phyloP scores from a whole-genome alignment of 2,797 vertebrate genomes.

The Gymnoscopelus braueri region DNA sequence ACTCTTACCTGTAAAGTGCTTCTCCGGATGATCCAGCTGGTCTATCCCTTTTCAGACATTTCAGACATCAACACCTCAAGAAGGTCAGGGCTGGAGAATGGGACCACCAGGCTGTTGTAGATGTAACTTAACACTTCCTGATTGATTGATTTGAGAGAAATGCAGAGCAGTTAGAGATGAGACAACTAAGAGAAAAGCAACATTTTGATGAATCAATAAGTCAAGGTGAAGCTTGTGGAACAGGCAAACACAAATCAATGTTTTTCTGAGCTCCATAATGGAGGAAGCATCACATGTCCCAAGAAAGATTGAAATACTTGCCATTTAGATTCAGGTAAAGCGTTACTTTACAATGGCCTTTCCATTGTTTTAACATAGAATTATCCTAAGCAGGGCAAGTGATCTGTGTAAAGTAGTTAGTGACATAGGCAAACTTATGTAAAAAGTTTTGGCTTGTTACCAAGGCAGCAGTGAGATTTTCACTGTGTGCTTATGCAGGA shows the following conservation, averaged over 20 bases:
- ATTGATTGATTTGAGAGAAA: slow-evolving; percentile 8
- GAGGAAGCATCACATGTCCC: neutral
- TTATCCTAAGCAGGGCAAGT: too few relatives aligned
- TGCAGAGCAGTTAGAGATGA: neutral
- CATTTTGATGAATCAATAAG: slow-evolving; percentile 2
- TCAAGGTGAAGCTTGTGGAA: slow-evolving; percentile 8
- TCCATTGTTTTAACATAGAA: too few relatives aligned
- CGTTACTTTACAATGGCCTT: too few relatives aligned
- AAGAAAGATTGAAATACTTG: neutral
- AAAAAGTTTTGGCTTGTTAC: too few relatives aligned
- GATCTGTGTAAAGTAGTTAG: too few relatives aligned
- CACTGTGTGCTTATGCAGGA: too few relatives aligned
- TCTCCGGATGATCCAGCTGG: slow-evolving; percentile 21
- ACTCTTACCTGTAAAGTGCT: slow-evolving; percentile 28
- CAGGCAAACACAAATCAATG: slow-evolving; percentile 7
- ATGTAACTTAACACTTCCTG: slow-evolving; percentile 33
- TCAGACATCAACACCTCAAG: slow-evolving; percentile 23
- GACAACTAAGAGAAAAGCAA: neutral
- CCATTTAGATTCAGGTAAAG: neutral
- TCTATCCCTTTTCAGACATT: slow-evolving; percentile 1
- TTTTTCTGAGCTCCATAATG: neutral
- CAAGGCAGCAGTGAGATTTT: too few relatives aligned
- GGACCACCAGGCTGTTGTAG: slow-evolving; percentile 18
- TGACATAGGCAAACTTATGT: too few relatives aligned
- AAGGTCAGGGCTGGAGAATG: slow-evolving; percentile 14